phyloP scores from a whole-genome alignment of 2,888 invertebrate species.

The Pilophorus perplexus region DNA sequence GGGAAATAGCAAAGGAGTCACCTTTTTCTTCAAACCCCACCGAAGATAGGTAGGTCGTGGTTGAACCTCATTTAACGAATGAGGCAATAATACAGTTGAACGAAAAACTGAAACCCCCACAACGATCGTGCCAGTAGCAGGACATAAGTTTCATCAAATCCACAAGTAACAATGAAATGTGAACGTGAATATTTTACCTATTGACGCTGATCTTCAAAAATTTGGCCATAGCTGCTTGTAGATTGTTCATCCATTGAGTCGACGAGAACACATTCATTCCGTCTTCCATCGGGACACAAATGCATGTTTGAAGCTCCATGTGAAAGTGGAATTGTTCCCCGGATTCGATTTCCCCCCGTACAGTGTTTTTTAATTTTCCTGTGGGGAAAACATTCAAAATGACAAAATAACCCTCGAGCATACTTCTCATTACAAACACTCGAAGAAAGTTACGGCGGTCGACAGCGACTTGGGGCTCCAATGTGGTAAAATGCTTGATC shows the following conservation, averaged over 20 bases:
- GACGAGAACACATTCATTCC: conserved; percentile 66
- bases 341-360: conserved; percentile 52
- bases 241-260: conserved; percentile 64
- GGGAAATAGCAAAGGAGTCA: too few species aligned
- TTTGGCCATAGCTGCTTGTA: conserved; percentile 59
- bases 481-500: not conserved
- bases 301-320: conserved; percentile 70
- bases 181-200: too few species aligned
- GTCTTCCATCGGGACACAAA: conserved; percentile 69
- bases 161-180: too few species aligned
- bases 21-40: too few species aligned
- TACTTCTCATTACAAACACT: not conserved
- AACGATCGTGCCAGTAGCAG: too few species aligned
- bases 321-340: conserved; percentile 67
- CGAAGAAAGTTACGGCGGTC: too few species aligned
- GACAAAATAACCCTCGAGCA: not conserved
- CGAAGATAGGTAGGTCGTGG: too few species aligned
- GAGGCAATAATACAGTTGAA: too few species aligned
- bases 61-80: too few species aligned
- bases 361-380: conserved; percentile 38
- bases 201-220: conserved; percentile 60
- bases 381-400: not conserved
- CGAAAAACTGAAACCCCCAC: too few species aligned
- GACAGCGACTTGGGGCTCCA: not conserved
- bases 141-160: too few species aligned